Evolutionary conservation across 2,888 invertebrate species (phyloP).

Genomic region (Pharmacophagus antenor): DNA sequence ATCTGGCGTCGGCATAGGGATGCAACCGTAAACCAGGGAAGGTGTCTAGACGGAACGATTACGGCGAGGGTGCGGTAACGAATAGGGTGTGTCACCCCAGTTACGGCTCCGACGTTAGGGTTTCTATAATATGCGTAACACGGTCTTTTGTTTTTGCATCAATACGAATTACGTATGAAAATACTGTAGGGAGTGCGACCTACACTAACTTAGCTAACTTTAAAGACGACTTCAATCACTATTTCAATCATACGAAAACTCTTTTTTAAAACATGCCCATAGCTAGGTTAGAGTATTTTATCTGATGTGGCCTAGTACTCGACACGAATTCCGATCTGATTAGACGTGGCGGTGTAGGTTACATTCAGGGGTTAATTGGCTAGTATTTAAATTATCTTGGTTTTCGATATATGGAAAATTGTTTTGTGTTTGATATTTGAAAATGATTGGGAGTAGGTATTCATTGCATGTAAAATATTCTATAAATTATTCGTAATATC

Average conservation of each 20-base stretch:
- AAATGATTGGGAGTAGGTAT: no score
- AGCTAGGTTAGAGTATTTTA: background rate
- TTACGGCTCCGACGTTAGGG: slow-evolving; percentile 11
- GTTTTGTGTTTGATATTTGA: no score
- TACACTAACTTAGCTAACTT: background rate
- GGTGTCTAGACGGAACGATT: slow-evolving; percentile 27
- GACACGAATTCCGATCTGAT: background rate
- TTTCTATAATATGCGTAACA: slow-evolving; percentile 23
- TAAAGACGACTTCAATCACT: no score
- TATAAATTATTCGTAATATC: no score
- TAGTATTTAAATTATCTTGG: no score
- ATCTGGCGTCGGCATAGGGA: background rate
- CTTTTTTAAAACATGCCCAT: no score
- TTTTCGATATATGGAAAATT: no score
- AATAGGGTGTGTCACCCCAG: slow-evolving; percentile 24
- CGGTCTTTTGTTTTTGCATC: slow-evolving; percentile 21
- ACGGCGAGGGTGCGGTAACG: slow-evolving; percentile 18
- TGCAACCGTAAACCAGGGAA: slow-evolving; percentile 14
- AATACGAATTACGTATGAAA: slow-evolving; percentile 13
- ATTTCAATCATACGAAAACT: no score
- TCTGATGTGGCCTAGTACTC: background rate
- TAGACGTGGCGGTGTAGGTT: no score
- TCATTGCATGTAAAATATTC: no score
- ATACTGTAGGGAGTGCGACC: slow-evolving; percentile 36
- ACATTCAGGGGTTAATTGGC: no score